phyloP scores from a whole-genome alignment of 1,140 invertebrate genomes.

The Venturia canescens region DNA sequence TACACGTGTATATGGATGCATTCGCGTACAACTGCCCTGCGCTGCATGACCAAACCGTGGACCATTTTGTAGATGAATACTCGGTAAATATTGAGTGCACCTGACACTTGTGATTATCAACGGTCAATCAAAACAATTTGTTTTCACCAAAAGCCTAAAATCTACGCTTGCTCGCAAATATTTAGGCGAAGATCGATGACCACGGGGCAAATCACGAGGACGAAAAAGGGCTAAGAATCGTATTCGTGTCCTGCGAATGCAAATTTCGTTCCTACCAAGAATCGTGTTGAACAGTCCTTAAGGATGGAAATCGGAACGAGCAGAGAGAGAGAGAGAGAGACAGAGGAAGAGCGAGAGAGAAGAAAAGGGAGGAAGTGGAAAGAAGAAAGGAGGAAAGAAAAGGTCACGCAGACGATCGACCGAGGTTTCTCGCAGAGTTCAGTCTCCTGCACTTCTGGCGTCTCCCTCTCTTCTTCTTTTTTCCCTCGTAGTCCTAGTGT shows the following conservation, averaged over 20 bases:
- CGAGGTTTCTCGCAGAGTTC: slow-evolving; percentile 34
- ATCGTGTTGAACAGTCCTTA: slow-evolving; percentile 56
- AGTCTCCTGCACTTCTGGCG: slow-evolving; percentile 25
- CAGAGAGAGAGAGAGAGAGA: slow-evolving; percentile 7
- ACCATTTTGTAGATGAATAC: background rate
- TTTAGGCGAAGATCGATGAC: slow-evolving; percentile 3
- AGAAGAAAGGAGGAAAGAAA: slow-evolving; percentile 30
- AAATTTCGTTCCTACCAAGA: slow-evolving; percentile 56
- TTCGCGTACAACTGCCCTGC: no score
- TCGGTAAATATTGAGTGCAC: no score
- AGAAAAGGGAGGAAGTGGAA: background rate
- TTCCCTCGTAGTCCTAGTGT: slow-evolving; percentile 6
- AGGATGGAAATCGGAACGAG: slow-evolving; percentile 54
- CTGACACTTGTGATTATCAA: background rate
- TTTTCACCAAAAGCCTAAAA: background rate
- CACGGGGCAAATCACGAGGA: background rate
- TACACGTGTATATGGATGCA: background rate
- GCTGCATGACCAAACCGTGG: background rate
- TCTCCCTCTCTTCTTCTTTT: slow-evolving; percentile 11
- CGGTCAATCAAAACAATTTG: background rate
- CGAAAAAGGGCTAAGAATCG: background rate
- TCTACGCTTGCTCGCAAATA: background rate
- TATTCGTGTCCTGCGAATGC: slow-evolving; percentile 52
- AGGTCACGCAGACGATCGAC: slow-evolving; percentile 38
- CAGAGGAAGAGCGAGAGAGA: slow-evolving; percentile 33